A percentile compares a stretch with the other conserved stretches of the same genome.
phyloP scores from a whole-genome alignment of 2,888 invertebrate genomes.

The Scaptomyza cyrtandrae region DNA sequence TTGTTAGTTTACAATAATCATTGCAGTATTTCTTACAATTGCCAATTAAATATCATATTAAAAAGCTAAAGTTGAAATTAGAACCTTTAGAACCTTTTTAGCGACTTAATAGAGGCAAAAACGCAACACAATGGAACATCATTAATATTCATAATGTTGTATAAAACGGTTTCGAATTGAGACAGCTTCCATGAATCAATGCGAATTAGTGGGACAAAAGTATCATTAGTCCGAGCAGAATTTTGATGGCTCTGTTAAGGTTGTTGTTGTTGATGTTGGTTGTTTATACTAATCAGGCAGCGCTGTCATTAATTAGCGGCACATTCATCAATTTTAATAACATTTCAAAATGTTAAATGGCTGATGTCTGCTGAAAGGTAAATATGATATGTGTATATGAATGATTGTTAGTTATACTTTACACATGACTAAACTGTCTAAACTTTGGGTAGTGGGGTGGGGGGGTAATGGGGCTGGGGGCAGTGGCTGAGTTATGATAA shows the following conservation, averaged over 20 bases:
- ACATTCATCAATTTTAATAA: constrained; percentile 84
- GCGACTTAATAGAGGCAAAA: constrained; percentile 20
- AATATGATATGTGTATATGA: constrained; percentile 19
- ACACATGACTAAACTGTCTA: constrained; percentile 44
- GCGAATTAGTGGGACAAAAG: constrained; percentile 65
- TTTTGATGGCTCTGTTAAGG: constrained; percentile 23
- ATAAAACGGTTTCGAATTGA: constrained; percentile 3
- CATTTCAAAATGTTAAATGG: constrained; percentile 61
- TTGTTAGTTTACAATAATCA: too few relatives aligned
- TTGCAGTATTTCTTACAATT: too few relatives aligned
- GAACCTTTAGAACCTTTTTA: constrained; percentile 3
- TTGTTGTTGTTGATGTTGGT: constrained; percentile 14
- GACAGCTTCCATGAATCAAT: constrained; percentile 52
- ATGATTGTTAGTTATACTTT: constrained; percentile 52
- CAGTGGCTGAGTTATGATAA: constrained; percentile 71
- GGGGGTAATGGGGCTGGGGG: constrained; percentile 3
- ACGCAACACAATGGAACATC: constrained; percentile 59
- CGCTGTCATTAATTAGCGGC: constrained; percentile 80
- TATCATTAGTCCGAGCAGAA: constrained; percentile 52
- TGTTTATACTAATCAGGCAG: constrained; percentile 37
- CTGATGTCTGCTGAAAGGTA: constrained; percentile 26
- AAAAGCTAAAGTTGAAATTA: neutral
- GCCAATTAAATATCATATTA: neutral
- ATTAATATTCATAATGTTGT: constrained; percentile 67
- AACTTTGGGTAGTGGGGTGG: constrained; percentile 13